phyloP scores from a whole-genome alignment of 2,797 vertebrate genomes.

The Lindbergichthys nudifrons region DNA sequence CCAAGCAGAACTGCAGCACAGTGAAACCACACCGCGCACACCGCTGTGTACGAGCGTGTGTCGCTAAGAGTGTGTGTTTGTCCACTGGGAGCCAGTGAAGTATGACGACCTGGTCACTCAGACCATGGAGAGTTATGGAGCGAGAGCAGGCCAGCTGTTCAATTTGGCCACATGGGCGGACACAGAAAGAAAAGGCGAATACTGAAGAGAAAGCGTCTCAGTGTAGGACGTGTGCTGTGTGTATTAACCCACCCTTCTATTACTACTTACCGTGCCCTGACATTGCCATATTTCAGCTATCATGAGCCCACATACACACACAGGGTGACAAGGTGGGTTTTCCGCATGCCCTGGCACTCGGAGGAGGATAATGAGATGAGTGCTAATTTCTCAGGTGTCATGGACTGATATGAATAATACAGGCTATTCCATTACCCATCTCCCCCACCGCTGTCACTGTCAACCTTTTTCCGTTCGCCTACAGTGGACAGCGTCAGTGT shows the following conservation, averaged over 20 bases:
- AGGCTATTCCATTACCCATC: conserved; percentile 63
- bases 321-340: conserved; percentile 37
- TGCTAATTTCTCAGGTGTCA: conserved; percentile 75
- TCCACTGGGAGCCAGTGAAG: conserved; percentile 65
- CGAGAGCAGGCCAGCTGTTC: conserved; percentile 78
- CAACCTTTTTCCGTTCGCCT: conserved; percentile 43
- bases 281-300: conserved; percentile 42
- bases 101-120: conserved; percentile 74
- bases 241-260: conserved; percentile 37
- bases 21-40: conserved; percentile 44
- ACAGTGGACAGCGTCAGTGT: conserved; percentile 15
- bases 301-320: conserved; percentile 32
- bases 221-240: conserved; percentile 44
- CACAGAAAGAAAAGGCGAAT: conserved; percentile 57
- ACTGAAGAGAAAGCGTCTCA: conserved; percentile 59
- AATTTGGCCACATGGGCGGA: conserved; percentile 73
- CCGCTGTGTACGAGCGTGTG: conserved; percentile 32
- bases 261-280: conserved; percentile 34
- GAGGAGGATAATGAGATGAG: conserved; percentile 61
- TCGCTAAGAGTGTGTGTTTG: conserved; percentile 52
- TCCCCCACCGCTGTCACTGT: conserved; percentile 39
- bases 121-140: conserved; percentile 72
- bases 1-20: conserved; percentile 72
- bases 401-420: conserved; percentile 74
- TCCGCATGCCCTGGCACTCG: conserved; percentile 27